Base-by-base conservation (phyloP, 1,140 invertebrate species). In the Coenobita brevimanus region DNA sequence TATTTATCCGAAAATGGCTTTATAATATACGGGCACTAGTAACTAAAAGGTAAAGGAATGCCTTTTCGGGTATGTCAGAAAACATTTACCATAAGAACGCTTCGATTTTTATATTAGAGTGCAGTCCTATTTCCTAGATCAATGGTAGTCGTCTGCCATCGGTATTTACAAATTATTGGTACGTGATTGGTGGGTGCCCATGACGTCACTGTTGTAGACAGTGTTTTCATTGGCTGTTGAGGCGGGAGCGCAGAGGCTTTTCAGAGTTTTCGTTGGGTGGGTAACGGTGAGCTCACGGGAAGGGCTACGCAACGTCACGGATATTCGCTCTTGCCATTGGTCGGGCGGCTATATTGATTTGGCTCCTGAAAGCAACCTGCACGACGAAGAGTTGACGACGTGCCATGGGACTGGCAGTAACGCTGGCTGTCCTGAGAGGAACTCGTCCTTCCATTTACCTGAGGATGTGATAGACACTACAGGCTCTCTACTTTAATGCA, bases 321-420 rank as follows among this genome's bases (percentile, higher is more conserved):
- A 64, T 62, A 50, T 30, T 13, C 15, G 10, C 46, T 3, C 21
- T 15, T 54, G 24, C 78, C 67, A 89, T 89, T 89, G 89, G 89
- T 27, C 54, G n/a, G 76, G 21, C 33, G 82, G 41, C 27, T 36
- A 75, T 89, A 89, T 89, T 89, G 89, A 89, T 89, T 89, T 89
- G 88, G 88, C 80, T 50, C 84, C 73, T 88, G 30, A 38, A 64
- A 76, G 75, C 81, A 83, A 78, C 57, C 88, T 73, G 33, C 50
- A 87, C 57, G 82, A 85, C 62, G 64, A 50, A 43, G 88, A 78
- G 69, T 75, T 43, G 67, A 79, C 67, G 78, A 46, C 86, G 80
- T 82, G 80, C 86, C 69, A 69, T 57, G 71, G 60, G 57, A 64
- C 82, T 73, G 89, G 60, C 89, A 89, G 89, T 89, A 71, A 79